Evolutionary conservation across 2,113 vertebrate species (phyloP).

Genomic region (Myodes glareolus): DNA sequence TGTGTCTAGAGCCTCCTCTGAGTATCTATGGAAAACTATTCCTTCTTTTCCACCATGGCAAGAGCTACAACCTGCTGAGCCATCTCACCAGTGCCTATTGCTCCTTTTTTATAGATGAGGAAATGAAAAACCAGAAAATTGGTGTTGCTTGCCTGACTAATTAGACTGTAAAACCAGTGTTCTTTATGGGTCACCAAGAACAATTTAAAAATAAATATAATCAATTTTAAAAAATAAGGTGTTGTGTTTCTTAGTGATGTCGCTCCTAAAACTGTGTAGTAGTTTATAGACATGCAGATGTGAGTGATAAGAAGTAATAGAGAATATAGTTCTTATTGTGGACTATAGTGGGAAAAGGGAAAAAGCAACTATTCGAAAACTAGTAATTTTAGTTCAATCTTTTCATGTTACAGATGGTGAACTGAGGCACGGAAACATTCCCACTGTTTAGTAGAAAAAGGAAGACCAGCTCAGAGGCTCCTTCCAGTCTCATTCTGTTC

Average conservation of each 20-base stretch:
- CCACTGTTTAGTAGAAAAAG: conserved; percentile 21
- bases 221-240: background rate
- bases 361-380: background rate
- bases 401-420: background rate
- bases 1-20: background rate
- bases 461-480: background rate
- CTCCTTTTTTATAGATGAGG: background rate
- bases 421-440: background rate
- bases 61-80: background rate
- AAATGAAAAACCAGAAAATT: background rate
- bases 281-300: background rate
- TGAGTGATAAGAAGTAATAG: background rate
- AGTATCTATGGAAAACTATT: background rate
- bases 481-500: background rate
- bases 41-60: background rate
- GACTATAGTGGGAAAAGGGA: background rate
- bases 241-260: background rate
- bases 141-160: background rate
- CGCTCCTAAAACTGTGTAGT: background rate
- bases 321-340: background rate
- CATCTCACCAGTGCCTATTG: background rate
- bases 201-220: background rate
- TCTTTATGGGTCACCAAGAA: background rate
- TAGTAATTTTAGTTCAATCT: background rate
- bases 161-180: background rate